phyloP scores from a whole-genome alignment of 2,888 invertebrate species.

The Drosophila heteroneura region DNA sequence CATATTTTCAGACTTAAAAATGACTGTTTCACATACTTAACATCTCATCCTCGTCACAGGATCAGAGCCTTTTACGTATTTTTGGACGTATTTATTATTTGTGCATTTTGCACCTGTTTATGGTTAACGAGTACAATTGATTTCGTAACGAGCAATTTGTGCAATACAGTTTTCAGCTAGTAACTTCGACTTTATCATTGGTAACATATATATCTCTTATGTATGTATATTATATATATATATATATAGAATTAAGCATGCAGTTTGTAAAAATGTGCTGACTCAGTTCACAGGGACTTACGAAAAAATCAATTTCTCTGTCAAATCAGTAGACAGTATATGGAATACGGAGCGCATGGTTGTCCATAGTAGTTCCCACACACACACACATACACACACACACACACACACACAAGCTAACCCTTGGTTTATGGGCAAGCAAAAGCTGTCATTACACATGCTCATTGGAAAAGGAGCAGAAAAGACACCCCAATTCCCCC shows the following conservation, averaged over 20 bases:
- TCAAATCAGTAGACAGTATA: conserved; percentile 42
- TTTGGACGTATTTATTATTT: background rate
- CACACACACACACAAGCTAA: background rate
- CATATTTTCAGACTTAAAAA: background rate
- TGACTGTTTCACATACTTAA: background rate
- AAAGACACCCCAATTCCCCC: conserved; percentile 13
- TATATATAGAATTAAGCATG: conserved; percentile 29
- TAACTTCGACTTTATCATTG: background rate
- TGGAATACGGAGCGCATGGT: conserved; percentile 5
- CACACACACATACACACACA: background rate
- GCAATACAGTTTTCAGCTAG: background rate
- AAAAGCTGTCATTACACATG: conserved; percentile 55
- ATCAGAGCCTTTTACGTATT: background rate
- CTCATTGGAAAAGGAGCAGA: conserved; percentile 31
- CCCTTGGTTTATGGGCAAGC: conserved; percentile 1
- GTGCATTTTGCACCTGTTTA: background rate
- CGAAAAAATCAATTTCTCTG: conserved; percentile 55
- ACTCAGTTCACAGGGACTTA: conserved; percentile 8
- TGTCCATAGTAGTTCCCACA: conserved; percentile 7
- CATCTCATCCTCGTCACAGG: background rate
- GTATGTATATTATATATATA: background rate
- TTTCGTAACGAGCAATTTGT: conserved; percentile 6
- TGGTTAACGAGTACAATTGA: background rate
- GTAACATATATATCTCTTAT: background rate
- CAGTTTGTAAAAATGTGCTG: conserved; percentile 47